phyloP scores from a whole-genome alignment of 2,113 vertebrate species.

The Sakesphorus luctuosus region DNA sequence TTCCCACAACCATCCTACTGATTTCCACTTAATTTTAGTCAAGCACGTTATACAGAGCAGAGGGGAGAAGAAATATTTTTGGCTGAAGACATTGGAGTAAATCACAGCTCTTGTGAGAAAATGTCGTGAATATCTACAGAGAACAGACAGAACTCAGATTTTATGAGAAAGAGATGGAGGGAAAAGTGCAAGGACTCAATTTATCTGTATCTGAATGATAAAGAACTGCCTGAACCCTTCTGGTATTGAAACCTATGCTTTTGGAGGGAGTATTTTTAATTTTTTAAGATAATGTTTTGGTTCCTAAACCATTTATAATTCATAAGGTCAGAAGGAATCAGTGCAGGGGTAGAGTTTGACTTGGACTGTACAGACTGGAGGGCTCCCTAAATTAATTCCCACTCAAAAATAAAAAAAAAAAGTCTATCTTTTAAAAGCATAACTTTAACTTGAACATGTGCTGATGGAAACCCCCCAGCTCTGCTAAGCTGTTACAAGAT shows the following conservation, averaged over 20 bases:
- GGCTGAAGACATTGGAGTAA: constrained; percentile 50
- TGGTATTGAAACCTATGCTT: constrained; percentile 36
- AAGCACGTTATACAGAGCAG: constrained; percentile 4
- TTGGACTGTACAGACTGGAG: neutral
- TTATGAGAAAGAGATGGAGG: constrained; percentile 43
- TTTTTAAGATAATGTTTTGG: constrained; percentile 38
- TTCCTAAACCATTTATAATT: constrained; percentile 22
- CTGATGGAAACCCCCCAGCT: neutral
- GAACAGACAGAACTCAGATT: constrained; percentile 60
- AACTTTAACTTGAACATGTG: neutral
- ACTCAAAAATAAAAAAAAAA: neutral
- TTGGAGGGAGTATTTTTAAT: constrained; percentile 11
- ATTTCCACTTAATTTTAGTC: constrained; percentile 18
- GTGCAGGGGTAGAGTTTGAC: neutral
- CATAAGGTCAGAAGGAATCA: neutral
- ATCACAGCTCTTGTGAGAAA: constrained; percentile 64
- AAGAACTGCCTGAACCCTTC: constrained; percentile 25
- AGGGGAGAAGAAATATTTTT: constrained; percentile 61
- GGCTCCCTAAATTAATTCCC: neutral
- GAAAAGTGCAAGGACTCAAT: constrained; percentile 57
- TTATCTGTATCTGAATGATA: constrained; percentile 61
- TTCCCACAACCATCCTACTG: neutral
- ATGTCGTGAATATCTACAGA: constrained; percentile 42
- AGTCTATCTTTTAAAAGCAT: neutral
- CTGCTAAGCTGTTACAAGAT: neutral